A percentile compares a stretch with the other conserved stretches of the same genome.
Evolutionary conservation across 1,140 invertebrate genomes (phyloP).

Genomic region (Hycleus phaleratus): DNA sequence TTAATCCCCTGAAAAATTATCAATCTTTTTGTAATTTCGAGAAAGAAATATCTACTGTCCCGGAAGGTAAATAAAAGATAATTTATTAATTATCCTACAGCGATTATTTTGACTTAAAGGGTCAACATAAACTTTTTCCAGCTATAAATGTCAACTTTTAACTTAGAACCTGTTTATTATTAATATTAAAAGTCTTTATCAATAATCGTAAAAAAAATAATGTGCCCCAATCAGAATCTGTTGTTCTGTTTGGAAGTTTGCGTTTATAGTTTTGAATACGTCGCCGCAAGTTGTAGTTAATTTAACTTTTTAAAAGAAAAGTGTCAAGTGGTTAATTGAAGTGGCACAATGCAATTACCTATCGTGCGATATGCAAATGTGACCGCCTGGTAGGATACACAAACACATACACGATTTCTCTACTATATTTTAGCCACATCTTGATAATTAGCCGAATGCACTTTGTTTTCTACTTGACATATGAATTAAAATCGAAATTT

Average conservation of each 20-base stretch:
- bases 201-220: background rate
- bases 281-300: background rate
- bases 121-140: too few species aligned
- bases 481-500: too few species aligned
- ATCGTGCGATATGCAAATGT: conserved; percentile 23
- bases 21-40: too few species aligned
- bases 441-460: conserved; percentile 10
- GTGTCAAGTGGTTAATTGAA: conserved; percentile 16
- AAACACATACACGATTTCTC: too few species aligned
- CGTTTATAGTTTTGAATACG: background rate
- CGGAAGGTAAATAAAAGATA: too few species aligned
- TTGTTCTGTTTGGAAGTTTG: background rate
- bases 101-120: too few species aligned
- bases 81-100: too few species aligned
- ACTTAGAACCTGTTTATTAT: too few species aligned
- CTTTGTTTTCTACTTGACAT: background rate
- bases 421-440: background rate
- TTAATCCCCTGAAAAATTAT: too few species aligned
- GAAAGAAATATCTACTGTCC: too few species aligned
- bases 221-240: background rate
- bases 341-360: conserved; percentile 19
- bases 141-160: too few species aligned
- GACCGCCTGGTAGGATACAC: conserved; percentile 17
- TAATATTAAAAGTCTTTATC: too few species aligned
- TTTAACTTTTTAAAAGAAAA: background rate